Conservation (phyloP, 2,797 vertebrate species). For the Sebastes vulpes region DNA sequence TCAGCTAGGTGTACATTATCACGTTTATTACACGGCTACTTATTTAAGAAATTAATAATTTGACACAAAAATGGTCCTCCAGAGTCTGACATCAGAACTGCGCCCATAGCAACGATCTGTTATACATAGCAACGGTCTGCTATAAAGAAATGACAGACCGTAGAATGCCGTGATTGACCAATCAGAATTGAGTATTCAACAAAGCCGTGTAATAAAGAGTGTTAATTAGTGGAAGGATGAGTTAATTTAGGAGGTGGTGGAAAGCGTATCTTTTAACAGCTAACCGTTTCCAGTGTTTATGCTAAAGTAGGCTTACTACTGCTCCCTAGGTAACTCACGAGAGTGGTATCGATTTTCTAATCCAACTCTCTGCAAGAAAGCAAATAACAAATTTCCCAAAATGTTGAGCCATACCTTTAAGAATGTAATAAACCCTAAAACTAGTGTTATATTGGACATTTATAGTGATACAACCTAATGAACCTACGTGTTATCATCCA, state of each 20-base stretch:
- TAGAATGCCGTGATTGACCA: rapidly evolving
- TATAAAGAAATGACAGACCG: too few species aligned
- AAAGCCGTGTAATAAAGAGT: neutral
- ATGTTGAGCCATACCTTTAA: neutral
- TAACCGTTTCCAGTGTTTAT: neutral
- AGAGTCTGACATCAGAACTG: too few species aligned
- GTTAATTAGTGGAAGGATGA: neutral
- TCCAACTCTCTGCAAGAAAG: neutral
- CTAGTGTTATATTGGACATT: neutral
- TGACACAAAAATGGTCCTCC: rapidly evolving
- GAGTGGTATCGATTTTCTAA: neutral
- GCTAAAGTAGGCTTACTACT: neutral
- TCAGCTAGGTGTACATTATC: too few species aligned
- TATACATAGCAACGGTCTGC: too few species aligned
- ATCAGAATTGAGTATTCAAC: too few species aligned
- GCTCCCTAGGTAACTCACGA: neutral
- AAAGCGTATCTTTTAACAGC: neutral
- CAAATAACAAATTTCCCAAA: neutral
- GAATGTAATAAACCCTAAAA: neutral
- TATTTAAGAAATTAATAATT: too few species aligned
- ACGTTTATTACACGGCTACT: too few species aligned
- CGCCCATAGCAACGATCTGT: too few species aligned
- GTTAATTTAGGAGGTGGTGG: neutral
- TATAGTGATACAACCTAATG: neutral
- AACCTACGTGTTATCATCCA: constrained; percentile 11